phyloP scores from a whole-genome alignment of 2,797 vertebrate genomes.

The Cyprinodon diabolis region DNA sequence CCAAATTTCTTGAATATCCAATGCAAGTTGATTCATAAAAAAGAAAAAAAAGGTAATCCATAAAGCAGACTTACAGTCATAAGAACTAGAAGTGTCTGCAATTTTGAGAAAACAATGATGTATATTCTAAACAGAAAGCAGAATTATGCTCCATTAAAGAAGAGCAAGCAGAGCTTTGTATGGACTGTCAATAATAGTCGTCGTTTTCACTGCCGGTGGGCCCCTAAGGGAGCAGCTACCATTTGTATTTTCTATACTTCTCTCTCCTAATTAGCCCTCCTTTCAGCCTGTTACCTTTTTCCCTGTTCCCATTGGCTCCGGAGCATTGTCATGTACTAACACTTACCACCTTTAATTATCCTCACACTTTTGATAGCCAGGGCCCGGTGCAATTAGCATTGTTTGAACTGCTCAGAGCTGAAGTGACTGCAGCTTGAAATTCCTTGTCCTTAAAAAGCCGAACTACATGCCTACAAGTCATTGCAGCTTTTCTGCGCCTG shows the following conservation, averaged over 20 bases:
- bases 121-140: constrained; percentile 64
- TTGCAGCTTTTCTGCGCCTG: constrained; percentile 60
- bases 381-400: constrained; percentile 67
- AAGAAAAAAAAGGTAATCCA: constrained; percentile 28
- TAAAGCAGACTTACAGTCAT: constrained; percentile 31
- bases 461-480: constrained; percentile 67
- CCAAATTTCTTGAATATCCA: background rate
- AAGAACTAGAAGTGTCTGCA: constrained; percentile 46
- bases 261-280: constrained; percentile 75
- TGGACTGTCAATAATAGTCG: constrained; percentile 79
- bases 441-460: constrained; percentile 55
- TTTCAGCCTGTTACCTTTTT: constrained; percentile 77
- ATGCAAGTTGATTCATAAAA: background rate
- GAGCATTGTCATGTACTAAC: constrained; percentile 74
- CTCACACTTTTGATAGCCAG: constrained; percentile 72
- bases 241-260: constrained; percentile 72
- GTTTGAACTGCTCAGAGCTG: constrained; percentile 60
- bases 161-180: constrained; percentile 65
- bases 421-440: constrained; percentile 58
- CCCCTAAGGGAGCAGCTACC: constrained; percentile 66
- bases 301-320: constrained; percentile 67
- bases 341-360: constrained; percentile 81
- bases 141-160: constrained; percentile 70
- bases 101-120: constrained; percentile 68
- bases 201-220: constrained; percentile 70